phyloP scores from a whole-genome alignment of 2,888 invertebrate genomes.

The Noctua janthe region DNA sequence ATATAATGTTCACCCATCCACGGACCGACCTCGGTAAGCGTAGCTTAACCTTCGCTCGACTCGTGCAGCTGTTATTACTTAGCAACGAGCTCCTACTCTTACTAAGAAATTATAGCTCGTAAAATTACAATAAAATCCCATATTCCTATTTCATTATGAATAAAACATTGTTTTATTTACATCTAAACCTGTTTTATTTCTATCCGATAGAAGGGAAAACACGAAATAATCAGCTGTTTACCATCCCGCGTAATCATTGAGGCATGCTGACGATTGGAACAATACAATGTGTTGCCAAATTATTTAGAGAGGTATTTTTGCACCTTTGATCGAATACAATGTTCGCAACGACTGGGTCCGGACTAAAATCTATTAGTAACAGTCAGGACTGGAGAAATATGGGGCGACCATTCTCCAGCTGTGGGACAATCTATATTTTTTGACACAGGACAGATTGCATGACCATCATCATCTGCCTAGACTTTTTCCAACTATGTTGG shows the following conservation, averaged over 20 bases:
- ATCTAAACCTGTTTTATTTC: constrained; percentile 7
- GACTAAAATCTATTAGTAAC: neutral
- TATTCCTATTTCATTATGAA: neutral
- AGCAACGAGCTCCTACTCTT: neutral
- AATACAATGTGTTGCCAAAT: constrained; percentile 43
- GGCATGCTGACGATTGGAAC: constrained; percentile 28
- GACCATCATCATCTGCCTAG: too few relatives aligned
- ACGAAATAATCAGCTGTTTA: constrained; percentile 19
- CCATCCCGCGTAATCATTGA: constrained; percentile 7
- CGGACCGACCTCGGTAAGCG: neutral
- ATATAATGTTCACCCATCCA: neutral
- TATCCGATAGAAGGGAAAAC: constrained; percentile 13
- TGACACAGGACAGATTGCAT: neutral
- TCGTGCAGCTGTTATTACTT: neutral
- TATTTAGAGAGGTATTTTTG: constrained; percentile 45
- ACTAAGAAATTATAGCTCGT: neutral
- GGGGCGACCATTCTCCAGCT: neutral
- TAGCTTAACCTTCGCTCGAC: neutral
- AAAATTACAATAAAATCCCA: constrained; percentile 5
- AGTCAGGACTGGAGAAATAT: neutral
- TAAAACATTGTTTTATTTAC: constrained; percentile 26
- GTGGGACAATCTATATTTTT: neutral
- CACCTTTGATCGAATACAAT: constrained; percentile 10
- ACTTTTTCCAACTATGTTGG: too few relatives aligned
- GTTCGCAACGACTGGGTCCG: neutral